Conservation (phyloP, 1,140 invertebrate genomes). For the Diabrotica undecimpunctata region DNA sequence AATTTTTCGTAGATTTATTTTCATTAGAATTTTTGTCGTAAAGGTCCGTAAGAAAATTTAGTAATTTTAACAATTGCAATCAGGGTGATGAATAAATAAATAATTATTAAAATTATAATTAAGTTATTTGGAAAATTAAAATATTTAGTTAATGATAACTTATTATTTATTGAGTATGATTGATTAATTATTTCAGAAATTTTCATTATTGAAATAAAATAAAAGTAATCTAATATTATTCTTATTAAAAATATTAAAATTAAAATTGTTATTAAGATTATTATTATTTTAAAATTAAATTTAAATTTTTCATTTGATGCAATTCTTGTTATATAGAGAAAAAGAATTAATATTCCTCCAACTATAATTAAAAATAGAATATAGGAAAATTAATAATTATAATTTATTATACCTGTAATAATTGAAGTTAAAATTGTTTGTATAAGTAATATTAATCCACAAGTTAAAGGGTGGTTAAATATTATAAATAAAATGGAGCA, state of each 20-base stretch:
- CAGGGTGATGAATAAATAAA: slow-evolving; percentile 53
- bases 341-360: slow-evolving; percentile 56
- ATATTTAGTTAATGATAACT: slow-evolving; percentile 44
- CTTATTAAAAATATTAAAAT: not conserved
- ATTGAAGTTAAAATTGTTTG: slow-evolving; percentile 50
- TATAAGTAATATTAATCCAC: slow-evolving; percentile 51
- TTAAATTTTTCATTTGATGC: slow-evolving; percentile 54
- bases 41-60: slow-evolving; percentile 44
- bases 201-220: not conserved
- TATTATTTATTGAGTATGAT: slow-evolving; percentile 14
- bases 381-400: slow-evolving; percentile 51
- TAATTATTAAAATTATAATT: slow-evolving; percentile 50
- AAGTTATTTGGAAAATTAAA: slow-evolving; percentile 48
- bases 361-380: slow-evolving; percentile 54
- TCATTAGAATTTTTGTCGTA: slow-evolving; percentile 50
- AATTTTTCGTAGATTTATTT: slow-evolving; percentile 49
- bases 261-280: not conserved
- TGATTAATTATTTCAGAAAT: slow-evolving; percentile 5
- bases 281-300: slow-evolving; percentile 22
- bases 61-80: slow-evolving; percentile 51
- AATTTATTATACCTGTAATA: slow-evolving; percentile 44
- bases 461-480: slow-evolving; percentile 50
- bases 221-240: not conserved
- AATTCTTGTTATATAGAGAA: slow-evolving; percentile 56
- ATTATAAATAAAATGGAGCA: slow-evolving; percentile 47